phyloP scores from a whole-genome alignment of 2,113 vertebrate species.

The Nothobranchius furzeri region DNA sequence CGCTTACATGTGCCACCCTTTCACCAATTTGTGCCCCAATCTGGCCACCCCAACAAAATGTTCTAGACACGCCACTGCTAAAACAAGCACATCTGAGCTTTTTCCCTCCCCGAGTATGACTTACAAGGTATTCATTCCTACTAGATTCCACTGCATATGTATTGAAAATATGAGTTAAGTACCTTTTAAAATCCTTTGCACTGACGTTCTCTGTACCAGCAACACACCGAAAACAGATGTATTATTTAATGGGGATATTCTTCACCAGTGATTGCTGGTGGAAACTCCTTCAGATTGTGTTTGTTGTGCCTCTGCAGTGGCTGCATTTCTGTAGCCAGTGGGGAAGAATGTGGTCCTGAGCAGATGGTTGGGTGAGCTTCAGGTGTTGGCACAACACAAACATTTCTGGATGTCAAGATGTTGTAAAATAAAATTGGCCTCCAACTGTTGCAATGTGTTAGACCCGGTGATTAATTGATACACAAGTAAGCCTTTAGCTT shows the following conservation, averaged over 20 bases:
- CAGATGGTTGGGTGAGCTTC: conserved; percentile 41
- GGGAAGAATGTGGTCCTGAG: conserved; percentile 37
- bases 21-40: neutral
- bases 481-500: conserved; percentile 26
- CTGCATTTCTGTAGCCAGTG: conserved; percentile 9
- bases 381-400: conserved; percentile 32
- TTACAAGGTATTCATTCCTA: no score
- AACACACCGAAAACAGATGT: neutral
- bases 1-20: no score
- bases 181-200: no score
- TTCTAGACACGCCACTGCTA: no score
- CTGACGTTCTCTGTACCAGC: no score
- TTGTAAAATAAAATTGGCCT: conserved; percentile 32
- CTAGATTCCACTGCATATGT: no score
- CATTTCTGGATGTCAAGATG: conserved; percentile 29
- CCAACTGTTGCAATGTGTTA: conserved; percentile 23
- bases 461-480: conserved; percentile 45
- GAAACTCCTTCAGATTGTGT: neutral
- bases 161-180: no score
- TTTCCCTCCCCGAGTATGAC: no score
- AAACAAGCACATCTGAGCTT: no score
- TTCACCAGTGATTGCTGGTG: conserved; percentile 3
- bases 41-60: no score
- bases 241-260: neutral
- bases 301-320: neutral